Base-by-base conservation (phyloP, 2,113 vertebrate species). In the Syngnathus scovelli region DNA sequence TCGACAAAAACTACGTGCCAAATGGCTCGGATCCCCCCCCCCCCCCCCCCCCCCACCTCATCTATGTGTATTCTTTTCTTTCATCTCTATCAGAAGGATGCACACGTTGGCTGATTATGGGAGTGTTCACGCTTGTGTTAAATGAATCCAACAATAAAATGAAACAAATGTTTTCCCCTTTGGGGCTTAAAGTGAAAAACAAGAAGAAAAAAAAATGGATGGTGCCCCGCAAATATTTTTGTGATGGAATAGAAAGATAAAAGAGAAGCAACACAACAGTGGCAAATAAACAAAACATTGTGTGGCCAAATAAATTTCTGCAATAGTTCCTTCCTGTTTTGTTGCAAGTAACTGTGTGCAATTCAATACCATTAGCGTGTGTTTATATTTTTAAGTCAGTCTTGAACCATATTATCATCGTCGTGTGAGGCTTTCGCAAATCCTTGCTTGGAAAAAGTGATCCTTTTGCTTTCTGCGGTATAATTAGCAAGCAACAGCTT, bases 71-170 rank as follows among this genome's bases (percentile, higher is more conserved):
- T 77, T 83, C 74, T 55, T 48, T 13, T 71, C 86, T 88, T 88
- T 89, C 85, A 88, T 89, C 85, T 86, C 80, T 85, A 87, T 87
- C 85, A 88, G 83, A 82, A 75, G 74, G 82, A 85, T 78, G 82
- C 81, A 78, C 77, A 84, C 80, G 70, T 75, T 83, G 80, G 84
- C 79, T 87, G 86, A 87, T 87, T 88, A 83, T 68, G 71, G 74
- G 74, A 81, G 79, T 82, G 79, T 77, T 83, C 80, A 68, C 83
- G 81, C 72, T 75, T 83, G 75, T 81, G 82, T 86, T 75, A 81
- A 85, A 86, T 38, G 59, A 67, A 85, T 86, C 82, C 85, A 85
- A 80, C 78, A 84, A 82, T 85, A 67, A 69, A 62, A 77, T 70
- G 60, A 60, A 41, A 46, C 58, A 62, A 49, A 41, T 5, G 5